Evolutionary conservation across 2,797 vertebrate species (phyloP), one percentile per base, ranked within the genome.

Genomic region (Diceros bicornis): DNA sequence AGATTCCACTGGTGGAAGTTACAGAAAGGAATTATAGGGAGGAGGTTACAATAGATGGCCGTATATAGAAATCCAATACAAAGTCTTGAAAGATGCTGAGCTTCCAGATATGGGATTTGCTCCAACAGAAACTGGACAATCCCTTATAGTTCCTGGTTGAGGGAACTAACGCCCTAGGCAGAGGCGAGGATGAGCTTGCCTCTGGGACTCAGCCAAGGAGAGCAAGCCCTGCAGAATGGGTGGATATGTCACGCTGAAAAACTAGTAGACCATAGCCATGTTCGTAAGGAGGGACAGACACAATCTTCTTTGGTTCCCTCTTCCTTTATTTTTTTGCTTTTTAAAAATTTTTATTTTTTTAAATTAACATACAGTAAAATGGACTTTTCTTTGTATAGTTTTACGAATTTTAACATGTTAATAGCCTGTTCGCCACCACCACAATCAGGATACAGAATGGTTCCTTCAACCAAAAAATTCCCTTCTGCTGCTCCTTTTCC

Each of bases 211-310:
- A 1, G n/a, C 47, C 52, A 17, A 44, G 77, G 78, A 64, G 0
- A 74, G 66, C 6, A 5, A 85, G 55, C 18, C 83, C 21, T 4
- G 14, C 34, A 29, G 44, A 37, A 10, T 6, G 21, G 34, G 57
- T 9, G 14, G 50, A 4, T 75, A 29, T 0, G 0, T 1, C 16
- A 25, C 2, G 20, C 25, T 0, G 3, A 69, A 9, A 20, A 44
- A 27, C 5, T 2, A 7, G 34, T 21, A 84, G 82, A 50, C 34
- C 44, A 66, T 4, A 16, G 37, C 37, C 18, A 32, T 2, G 23
- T 23, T 85, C n/a, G 44, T 55, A 23, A 0, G 0, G 6, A n/a
- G 59, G 13, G 17, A 37, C 59, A 55, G 85, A 82, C 7, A n/a
- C 8, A 3, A 4, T 52, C 27, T 71, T 71, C 47, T 13, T 23